Evolutionary conservation across 1,140 invertebrate species (phyloP).

Genomic region (Drosophila aff.): DNA sequence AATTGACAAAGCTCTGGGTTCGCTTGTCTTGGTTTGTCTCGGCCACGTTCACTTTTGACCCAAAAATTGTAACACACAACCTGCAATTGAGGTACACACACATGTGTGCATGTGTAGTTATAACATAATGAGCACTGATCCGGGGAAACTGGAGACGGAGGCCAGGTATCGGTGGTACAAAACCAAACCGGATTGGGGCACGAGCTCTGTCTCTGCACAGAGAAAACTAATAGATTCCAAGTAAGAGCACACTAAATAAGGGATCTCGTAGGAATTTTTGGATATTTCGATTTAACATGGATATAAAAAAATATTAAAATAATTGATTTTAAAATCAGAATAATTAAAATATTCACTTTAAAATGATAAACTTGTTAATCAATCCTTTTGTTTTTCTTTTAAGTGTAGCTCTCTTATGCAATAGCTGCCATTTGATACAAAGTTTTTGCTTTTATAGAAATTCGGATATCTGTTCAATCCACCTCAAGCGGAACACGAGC

Average conservation of each 20-base stretch:
- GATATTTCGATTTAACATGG: background rate
- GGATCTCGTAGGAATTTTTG: background rate
- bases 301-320: background rate
- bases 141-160: slow-evolving; percentile 19
- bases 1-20: slow-evolving; percentile 43
- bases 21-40: background rate
- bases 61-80: slow-evolving; percentile 78
- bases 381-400: background rate
- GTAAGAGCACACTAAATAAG: background rate
- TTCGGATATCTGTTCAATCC: slow-evolving; percentile 77
- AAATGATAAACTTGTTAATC: background rate
- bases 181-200: slow-evolving; percentile 66
- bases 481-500: slow-evolving; percentile 63
- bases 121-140: slow-evolving; percentile 56
- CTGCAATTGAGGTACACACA: slow-evolving; percentile 49
- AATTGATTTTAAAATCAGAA: background rate
- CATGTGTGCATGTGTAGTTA: slow-evolving; percentile 15
- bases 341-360: background rate
- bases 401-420: slow-evolving; percentile 44
- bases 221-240: background rate
- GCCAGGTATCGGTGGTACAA: slow-evolving; percentile 32
- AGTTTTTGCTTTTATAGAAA: slow-evolving; percentile 51
- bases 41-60: slow-evolving; percentile 84
- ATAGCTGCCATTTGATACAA: slow-evolving; percentile 55
- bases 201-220: slow-evolving; percentile 12